Evolutionary conservation across 37 sponge, comb jelly and placozoan genomes (phyloP), one percentile per base, ranked within the genome.

Genomic region (Trichoplax adhaerens): DNA sequence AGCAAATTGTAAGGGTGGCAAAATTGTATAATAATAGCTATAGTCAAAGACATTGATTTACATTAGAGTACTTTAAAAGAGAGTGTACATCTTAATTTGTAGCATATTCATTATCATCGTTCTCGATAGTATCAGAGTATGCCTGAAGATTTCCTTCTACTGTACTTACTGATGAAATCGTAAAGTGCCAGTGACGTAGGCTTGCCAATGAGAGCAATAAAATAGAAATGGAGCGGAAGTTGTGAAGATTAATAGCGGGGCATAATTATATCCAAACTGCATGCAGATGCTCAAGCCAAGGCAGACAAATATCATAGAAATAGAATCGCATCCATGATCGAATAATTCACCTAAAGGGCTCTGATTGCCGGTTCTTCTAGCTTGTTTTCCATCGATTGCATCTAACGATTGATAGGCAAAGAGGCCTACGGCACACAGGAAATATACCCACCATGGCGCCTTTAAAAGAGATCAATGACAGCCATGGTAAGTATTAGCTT

Each of bases 351-450:
- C 96, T 2, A 94, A 81, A 1, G 69, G 59, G 3, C 29, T 29
- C 49, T 65, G 73, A 56, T 77, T 73, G 56, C 75, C 72, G 0
- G 91, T 94, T 1, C 96, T 76, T 57, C 96, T 70, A 50, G 96
- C 96, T 58, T 94, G 96, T 57, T 94, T 94, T 53, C 96, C 96
- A 59, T 94, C 96, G 52, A 94, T 77, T 2, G 90, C 96, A 75
- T 94, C 96, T 63, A 90, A 65, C 2, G 79, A 62, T 68, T 90
- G 88, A 74, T 94, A 94, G 64, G 81, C 53, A 53, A 94, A 90
- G 53, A 87, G 72, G 0, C 88, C 86, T 0, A 82, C 54, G 0
- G 79, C 86, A 72, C 77, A 81, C 5, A 71, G 0, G 6, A 85
- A 60, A 73, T 81, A 94, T 7, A 73, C 29, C 81, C 82, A 87